Percentiles rank a stretch among this genome's conserved stretches.
These are phyloP conservation scores for Tipula lateralis DNA, from an alignment of 2,888 invertebrate species.

Conservation along the genomic window DNA sequence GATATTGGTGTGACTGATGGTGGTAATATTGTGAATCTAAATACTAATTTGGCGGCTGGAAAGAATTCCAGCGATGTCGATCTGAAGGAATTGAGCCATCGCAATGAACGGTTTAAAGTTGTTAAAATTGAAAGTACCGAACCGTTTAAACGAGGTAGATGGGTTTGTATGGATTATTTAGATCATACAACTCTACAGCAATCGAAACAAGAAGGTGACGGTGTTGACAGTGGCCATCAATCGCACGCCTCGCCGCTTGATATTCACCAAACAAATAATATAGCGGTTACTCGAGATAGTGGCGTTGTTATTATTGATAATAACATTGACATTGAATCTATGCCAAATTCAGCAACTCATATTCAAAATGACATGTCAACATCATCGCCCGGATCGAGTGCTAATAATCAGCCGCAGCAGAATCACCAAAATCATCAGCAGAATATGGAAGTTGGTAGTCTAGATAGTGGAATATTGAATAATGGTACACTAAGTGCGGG, in stretches of 20 bases:
- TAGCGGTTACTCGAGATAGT: constrained; percentile 36
- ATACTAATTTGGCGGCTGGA: constrained; percentile 51
- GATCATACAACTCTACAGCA: constrained; percentile 66
- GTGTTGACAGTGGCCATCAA: constrained; percentile 42
- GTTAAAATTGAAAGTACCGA: constrained; percentile 95
- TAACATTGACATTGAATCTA: constrained; percentile 42
- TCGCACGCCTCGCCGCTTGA: constrained; percentile 37
- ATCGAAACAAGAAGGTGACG: constrained; percentile 37
- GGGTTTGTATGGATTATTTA: constrained; percentile 92
- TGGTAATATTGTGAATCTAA: constrained; percentile 53
- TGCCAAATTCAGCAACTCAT: constrained; percentile 37
- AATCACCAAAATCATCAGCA: constrained; percentile 26
- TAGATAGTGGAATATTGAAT: constrained; percentile 25
- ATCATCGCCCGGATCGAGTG: constrained; percentile 20
- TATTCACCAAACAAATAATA: background rate
- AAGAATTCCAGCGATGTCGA: constrained; percentile 52
- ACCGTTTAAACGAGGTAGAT: constrained; percentile 85
- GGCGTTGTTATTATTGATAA: constrained; percentile 38
- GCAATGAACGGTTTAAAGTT: constrained; percentile 84
- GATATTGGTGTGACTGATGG: constrained; percentile 55
- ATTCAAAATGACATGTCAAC: constrained; percentile 29
- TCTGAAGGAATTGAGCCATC: constrained; percentile 64
- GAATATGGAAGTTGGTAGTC: background rate
- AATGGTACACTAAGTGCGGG: constrained; percentile 27
- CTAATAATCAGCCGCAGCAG: background rate